Evolutionary conservation across 2,888 invertebrate genomes (phyloP).

Genomic region (Mermis nigrescens): DNA sequence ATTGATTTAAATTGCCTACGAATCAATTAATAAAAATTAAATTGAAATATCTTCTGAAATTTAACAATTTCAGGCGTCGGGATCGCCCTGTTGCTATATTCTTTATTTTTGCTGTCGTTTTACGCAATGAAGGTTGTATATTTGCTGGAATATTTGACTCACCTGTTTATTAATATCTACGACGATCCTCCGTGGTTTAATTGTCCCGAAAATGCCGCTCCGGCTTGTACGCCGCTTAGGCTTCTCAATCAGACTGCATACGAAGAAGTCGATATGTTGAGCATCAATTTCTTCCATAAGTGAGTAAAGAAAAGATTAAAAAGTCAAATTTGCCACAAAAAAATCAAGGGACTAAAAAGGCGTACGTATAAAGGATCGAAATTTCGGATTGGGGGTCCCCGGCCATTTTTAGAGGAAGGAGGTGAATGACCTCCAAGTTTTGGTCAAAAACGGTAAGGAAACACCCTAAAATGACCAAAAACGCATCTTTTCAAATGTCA

Average conservation of each 20-base stretch:
- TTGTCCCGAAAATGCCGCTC: conserved; percentile 18
- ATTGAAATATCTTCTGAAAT: too few relatives aligned
- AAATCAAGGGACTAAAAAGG: too few relatives aligned
- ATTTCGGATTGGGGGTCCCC: too few relatives aligned
- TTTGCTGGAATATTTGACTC: background rate
- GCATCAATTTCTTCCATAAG: background rate
- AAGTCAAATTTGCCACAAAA: too few relatives aligned
- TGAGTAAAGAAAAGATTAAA: background rate
- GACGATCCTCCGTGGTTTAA: conserved; percentile 27
- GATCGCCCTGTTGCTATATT: conserved; percentile 24
- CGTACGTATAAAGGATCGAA: too few relatives aligned
- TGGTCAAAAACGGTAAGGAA: too few relatives aligned
- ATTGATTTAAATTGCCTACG: too few relatives aligned
- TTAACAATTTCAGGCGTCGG: conserved; percentile 28
- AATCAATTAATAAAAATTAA: too few relatives aligned
- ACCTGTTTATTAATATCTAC: background rate
- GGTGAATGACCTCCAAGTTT: too few relatives aligned
- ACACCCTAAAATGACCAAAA: too few relatives aligned
- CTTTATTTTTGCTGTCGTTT: conserved; percentile 20
- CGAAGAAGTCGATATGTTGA: background rate
- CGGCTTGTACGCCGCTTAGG: background rate
- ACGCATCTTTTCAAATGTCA: too few relatives aligned
- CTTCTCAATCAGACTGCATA: background rate
- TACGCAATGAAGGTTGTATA: conserved; percentile 1
- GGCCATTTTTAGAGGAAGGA: too few relatives aligned